Evolutionary conservation across 2,113 vertebrate species (phyloP).

Genomic region (Gymnarchus niloticus): DNA sequence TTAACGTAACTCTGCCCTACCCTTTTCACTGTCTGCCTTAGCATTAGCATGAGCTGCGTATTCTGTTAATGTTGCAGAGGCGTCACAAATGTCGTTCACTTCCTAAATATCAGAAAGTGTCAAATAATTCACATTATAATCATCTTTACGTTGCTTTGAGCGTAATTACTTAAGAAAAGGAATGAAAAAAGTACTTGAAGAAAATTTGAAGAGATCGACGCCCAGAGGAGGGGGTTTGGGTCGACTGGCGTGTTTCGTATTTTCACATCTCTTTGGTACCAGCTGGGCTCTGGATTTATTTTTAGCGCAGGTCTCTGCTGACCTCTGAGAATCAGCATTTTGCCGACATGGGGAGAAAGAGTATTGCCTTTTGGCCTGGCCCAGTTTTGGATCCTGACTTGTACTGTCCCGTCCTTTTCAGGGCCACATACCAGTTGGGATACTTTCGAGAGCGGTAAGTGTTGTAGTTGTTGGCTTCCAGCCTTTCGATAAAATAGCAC

Average conservation of each 20-base stretch:
- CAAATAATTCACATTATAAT: slow-evolving; percentile 12
- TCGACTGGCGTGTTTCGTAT: neutral
- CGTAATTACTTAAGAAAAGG: neutral
- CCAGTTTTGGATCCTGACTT: slow-evolving; percentile 87
- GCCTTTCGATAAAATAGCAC: slow-evolving; percentile 87
- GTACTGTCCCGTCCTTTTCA: slow-evolving; percentile 92
- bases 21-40: neutral
- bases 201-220: neutral
- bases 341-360: slow-evolving; percentile 94
- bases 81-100: neutral
- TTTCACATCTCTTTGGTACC: slow-evolving; percentile 14
- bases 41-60: neutral
- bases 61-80: neutral
- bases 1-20: no score
- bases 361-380: slow-evolving; percentile 94
- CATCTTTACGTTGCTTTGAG: neutral
- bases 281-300: neutral
- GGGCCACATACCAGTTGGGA: slow-evolving; percentile 88
- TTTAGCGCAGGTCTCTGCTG: neutral
- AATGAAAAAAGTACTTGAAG: no score
- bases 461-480: slow-evolving; percentile 98
- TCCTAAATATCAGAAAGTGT: neutral
- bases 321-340: slow-evolving; percentile 67
- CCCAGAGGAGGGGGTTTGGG: neutral
- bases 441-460: slow-evolving; percentile 94